These are phyloP conservation scores for Yoshiicerus persimilis DNA, from an alignment of 1,140 invertebrate genomes.

Conservation along the genomic window DNA sequence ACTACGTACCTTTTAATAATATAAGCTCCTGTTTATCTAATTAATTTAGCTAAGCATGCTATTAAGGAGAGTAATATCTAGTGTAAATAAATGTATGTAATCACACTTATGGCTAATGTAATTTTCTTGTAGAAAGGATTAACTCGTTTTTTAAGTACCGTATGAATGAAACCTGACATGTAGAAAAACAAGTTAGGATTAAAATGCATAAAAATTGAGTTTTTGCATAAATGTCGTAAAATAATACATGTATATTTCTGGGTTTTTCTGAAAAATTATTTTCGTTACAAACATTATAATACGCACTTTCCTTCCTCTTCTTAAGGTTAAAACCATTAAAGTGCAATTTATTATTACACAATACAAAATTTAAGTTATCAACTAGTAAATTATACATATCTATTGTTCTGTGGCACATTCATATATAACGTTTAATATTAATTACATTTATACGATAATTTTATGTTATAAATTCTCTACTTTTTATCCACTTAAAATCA, in stretches of 20 bases:
- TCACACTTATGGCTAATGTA: background rate
- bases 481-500: background rate
- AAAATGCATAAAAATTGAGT: background rate
- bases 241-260: background rate
- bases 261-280: too few relatives aligned
- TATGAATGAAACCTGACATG: background rate
- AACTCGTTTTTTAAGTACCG: background rate
- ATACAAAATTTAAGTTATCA: too few relatives aligned
- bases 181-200: background rate
- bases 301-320: too few relatives aligned
- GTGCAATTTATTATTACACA: too few relatives aligned
- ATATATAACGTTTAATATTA: too few relatives aligned
- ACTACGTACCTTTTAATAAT: too few relatives aligned
- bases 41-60: background rate
- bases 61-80: too few relatives aligned
- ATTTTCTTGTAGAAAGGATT: background rate
- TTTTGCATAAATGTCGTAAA: background rate
- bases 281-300: too few relatives aligned
- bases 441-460: background rate
- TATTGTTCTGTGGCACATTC: background rate
- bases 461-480: too few relatives aligned
- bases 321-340: too few relatives aligned
- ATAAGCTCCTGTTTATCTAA: too few relatives aligned
- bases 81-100: too few relatives aligned
- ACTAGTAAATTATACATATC: background rate